phyloP scores from a whole-genome alignment of 2,888 invertebrate species.

The Microchrysa polita region DNA sequence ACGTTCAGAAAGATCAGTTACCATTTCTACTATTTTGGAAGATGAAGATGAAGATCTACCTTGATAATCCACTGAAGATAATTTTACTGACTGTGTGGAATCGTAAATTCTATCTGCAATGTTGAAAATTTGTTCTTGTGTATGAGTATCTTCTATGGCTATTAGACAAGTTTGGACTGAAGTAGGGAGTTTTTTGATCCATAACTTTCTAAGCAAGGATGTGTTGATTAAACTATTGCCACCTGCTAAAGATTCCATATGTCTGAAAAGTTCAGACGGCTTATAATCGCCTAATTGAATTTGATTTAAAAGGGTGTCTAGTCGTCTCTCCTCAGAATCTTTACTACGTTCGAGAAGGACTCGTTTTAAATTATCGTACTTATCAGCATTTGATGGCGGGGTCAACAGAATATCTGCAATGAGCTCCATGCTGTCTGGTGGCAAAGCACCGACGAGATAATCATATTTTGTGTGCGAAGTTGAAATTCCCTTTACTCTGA shows the following conservation, averaged over 20 bases:
- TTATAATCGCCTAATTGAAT: too few species aligned
- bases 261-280: background rate
- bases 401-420: slow-evolving; percentile 36
- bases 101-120: slow-evolving; percentile 40
- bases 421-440: slow-evolving; percentile 37
- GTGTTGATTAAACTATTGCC: slow-evolving; percentile 6
- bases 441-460: slow-evolving; percentile 33
- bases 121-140: slow-evolving; percentile 7
- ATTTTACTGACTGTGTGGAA: background rate
- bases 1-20: background rate
- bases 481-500: slow-evolving; percentile 38
- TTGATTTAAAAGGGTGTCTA: slow-evolving; percentile 6
- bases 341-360: slow-evolving; percentile 4
- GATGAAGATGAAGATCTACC: background rate
- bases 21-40: background rate
- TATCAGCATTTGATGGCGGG: slow-evolving; percentile 20
- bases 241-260: slow-evolving; percentile 9
- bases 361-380: slow-evolving; percentile 35
- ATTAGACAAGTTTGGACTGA: background rate
- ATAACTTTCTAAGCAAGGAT: background rate
- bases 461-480: slow-evolving; percentile 40
- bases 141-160: background rate
- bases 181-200: too few species aligned
- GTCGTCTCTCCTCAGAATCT: slow-evolving; percentile 40
- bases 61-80: too few species aligned